Evolutionary conservation across 37 sponge, comb jelly and placozoan genomes (phyloP).

Genomic region (Tethya wilhelma): DNA sequence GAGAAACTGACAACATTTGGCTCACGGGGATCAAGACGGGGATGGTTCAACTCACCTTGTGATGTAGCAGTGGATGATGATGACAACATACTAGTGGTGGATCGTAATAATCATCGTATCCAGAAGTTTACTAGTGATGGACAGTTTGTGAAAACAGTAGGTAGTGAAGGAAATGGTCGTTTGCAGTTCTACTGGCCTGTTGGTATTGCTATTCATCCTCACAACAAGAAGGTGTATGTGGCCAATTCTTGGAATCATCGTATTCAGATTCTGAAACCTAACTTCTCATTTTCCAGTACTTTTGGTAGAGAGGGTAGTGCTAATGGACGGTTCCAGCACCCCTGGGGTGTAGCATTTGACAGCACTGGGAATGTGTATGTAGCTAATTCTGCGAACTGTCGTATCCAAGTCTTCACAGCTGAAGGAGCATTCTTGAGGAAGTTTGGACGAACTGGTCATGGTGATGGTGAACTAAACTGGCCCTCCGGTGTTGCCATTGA

Average conservation of each 20-base stretch:
- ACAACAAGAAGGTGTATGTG: slow-evolving; percentile 38
- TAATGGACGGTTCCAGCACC: too few relatives aligned
- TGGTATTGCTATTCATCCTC: slow-evolving; percentile 39
- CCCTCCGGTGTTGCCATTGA: too few relatives aligned
- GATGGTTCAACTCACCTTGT: slow-evolving; percentile 31
- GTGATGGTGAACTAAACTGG: too few relatives aligned
- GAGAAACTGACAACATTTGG: slow-evolving; percentile 22
- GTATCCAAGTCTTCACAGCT: too few relatives aligned
- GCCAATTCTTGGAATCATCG: slow-evolving; percentile 56
- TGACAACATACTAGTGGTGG: slow-evolving; percentile 36
- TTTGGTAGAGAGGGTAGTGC: too few relatives aligned
- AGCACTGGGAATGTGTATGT: too few relatives aligned
- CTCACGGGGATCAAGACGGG: slow-evolving; percentile 13
- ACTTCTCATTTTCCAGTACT: slow-evolving; percentile 43
- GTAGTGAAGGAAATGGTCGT: slow-evolving; percentile 13
- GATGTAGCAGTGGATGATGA: slow-evolving; percentile 24
- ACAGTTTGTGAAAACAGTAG: slow-evolving; percentile 33
- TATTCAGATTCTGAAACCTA: slow-evolving; percentile 54
- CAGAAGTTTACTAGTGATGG: slow-evolving; percentile 63
- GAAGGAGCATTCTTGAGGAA: too few relatives aligned
- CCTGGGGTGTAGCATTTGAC: too few relatives aligned
- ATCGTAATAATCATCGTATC: slow-evolving; percentile 35
- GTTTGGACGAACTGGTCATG: too few relatives aligned
- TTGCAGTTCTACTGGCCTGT: slow-evolving; percentile 40
- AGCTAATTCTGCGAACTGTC: too few relatives aligned